Percentiles rank a stretch among this genome's conserved stretches.
Evolutionary conservation across 1,140 invertebrate genomes (phyloP).

Genomic region (Pantala flavescens): DNA sequence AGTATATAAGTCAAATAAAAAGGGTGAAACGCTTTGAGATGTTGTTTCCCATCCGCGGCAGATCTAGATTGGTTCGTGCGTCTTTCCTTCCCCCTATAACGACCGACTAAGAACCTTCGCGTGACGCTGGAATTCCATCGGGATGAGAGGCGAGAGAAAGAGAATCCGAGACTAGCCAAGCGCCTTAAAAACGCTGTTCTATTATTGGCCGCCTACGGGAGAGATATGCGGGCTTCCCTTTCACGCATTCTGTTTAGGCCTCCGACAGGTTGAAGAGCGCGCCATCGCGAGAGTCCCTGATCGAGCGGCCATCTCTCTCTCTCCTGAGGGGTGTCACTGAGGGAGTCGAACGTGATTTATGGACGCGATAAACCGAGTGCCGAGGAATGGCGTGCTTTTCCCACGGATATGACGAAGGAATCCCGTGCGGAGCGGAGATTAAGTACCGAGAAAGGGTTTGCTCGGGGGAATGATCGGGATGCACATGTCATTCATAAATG

Average conservation of each 20-base stretch:
- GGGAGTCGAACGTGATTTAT: background rate
- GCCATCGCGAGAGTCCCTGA: background rate
- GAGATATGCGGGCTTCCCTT: background rate
- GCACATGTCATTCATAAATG: no score
- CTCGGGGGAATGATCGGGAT: no score
- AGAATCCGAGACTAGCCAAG: constrained; percentile 1
- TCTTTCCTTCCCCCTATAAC: no score
- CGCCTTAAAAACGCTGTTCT: background rate
- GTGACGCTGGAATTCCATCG: background rate
- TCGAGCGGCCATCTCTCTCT: background rate
- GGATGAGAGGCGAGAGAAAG: background rate
- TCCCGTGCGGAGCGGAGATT: no score
- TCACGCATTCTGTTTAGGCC: background rate
- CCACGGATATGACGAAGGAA: background rate
- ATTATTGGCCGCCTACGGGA: background rate
- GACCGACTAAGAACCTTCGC: background rate
- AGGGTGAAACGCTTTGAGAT: no score
- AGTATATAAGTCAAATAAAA: no score
- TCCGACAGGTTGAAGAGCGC: background rate
- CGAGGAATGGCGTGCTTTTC: background rate
- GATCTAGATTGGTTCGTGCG: no score
- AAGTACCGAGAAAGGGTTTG: no score
- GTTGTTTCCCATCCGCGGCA: no score
- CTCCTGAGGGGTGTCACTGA: background rate
- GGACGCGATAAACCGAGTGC: background rate